A percentile compares a stretch with the other conserved stretches of the same genome.
phyloP scores from a whole-genome alignment of 2,113 vertebrate genomes.

The Lonchura striata region DNA sequence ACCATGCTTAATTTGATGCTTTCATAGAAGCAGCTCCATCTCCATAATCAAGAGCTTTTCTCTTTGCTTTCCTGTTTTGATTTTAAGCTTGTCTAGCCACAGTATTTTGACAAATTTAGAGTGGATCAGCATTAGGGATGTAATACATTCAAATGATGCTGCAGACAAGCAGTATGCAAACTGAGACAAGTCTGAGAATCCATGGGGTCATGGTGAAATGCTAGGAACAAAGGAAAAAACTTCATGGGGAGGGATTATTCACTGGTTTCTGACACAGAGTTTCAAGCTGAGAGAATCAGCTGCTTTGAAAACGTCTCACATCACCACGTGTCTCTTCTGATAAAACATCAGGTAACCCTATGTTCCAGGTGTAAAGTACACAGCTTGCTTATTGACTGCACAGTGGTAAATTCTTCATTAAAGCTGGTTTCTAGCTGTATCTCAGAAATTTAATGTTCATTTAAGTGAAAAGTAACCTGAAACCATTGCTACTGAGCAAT shows the following conservation, averaged over 20 bases:
- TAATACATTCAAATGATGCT: not conserved
- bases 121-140: not conserved
- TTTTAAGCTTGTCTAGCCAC: not conserved
- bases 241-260: not conserved
- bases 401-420: slow-evolving; percentile 4
- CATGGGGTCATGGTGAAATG: not conserved
- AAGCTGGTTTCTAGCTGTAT: not conserved
- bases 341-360: not conserved
- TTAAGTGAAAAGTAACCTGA: slow-evolving; percentile 13
- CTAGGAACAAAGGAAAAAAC: not conserved
- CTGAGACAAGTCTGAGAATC: not conserved
- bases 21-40: not conserved
- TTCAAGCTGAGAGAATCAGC: not conserved
- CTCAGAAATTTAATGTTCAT: not conserved
- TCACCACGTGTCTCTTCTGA: not conserved
- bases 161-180: not conserved
- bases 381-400: not conserved
- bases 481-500: not conserved
- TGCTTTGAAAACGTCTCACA: not conserved
- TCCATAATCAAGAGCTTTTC: not conserved
- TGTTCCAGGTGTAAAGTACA: not conserved
- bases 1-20: not conserved
- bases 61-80: not conserved
- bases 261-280: not conserved
- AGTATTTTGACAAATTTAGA: not conserved